Conservation (phyloP, 2,797 vertebrate species). For the Macroramphosus scolopax region DNA sequence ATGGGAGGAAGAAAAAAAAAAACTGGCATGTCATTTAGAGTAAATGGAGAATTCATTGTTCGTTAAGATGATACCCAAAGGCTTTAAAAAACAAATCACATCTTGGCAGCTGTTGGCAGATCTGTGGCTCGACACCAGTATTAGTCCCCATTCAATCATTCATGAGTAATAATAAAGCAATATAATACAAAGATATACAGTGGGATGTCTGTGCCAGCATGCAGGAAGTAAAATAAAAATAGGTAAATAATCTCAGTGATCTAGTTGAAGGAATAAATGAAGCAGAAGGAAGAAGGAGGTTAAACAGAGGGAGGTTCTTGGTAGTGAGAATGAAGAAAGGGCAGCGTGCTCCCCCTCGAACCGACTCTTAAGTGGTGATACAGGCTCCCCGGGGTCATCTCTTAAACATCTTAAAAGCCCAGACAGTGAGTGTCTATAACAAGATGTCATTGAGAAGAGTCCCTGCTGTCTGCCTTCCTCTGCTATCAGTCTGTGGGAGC, state of each 20-base stretch:
- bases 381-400: conserved; percentile 56
- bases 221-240: too few species aligned
- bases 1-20: conserved; percentile 27
- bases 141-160: too few species aligned
- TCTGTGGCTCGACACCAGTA: conserved; percentile 31
- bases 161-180: too few species aligned
- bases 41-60: conserved; percentile 51
- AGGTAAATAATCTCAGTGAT: too few species aligned
- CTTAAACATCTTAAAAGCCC: conserved; percentile 68
- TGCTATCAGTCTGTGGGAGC: conserved; percentile 47
- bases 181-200: too few species aligned
- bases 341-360: background rate
- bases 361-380: conserved; percentile 49
- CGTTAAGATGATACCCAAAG: conserved; percentile 33
- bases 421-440: conserved; percentile 70
- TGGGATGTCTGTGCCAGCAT: too few species aligned
- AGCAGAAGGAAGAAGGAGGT: background rate
- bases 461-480: conserved; percentile 40
- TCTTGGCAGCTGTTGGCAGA: conserved; percentile 40
- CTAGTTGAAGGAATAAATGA: background rate
- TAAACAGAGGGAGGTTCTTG: too few species aligned
- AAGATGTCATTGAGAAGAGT: conserved; percentile 68
- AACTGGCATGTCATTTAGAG: conserved; percentile 53
- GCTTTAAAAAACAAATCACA: conserved; percentile 28
- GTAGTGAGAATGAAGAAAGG: too few species aligned